Conservation (phyloP, 2,113 vertebrate genomes). For the Regulus satrapa region DNA sequence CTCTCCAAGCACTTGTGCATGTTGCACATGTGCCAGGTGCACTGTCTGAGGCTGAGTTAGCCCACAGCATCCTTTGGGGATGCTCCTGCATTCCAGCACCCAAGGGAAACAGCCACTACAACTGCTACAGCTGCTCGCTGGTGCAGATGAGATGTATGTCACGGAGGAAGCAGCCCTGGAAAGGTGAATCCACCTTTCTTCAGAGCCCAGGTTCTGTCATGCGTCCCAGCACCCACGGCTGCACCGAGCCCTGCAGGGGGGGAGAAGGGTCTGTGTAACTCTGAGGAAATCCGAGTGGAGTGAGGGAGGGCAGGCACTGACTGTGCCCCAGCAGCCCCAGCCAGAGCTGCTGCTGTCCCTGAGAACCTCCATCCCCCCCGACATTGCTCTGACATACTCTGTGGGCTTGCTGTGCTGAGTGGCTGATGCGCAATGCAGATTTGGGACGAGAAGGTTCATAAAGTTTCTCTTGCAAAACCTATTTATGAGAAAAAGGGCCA, state of each 20-base stretch:
- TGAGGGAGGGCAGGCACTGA: background rate
- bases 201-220: background rate
- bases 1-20: background rate
- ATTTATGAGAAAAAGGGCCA: rapidly evolving
- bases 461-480: background rate
- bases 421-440: background rate
- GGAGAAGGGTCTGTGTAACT: background rate
- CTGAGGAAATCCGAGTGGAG: background rate
- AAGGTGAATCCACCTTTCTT: background rate
- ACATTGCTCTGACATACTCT: rapidly evolving
- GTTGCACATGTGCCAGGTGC: background rate
- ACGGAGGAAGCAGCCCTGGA: background rate
- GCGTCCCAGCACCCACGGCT: background rate
- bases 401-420: background rate
- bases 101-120: background rate
- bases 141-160: background rate
- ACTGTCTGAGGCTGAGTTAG: background rate
- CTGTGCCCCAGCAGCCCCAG: background rate
- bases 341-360: background rate
- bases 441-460: background rate
- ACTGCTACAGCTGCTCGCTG: background rate
- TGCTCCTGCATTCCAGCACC: background rate
- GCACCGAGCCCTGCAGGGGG: background rate
- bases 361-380: background rate
- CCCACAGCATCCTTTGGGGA: background rate